These are phyloP conservation scores for Sylvilagus floridanus DNA, from an alignment of 2,797 vertebrate species.

Conservation along the genomic window DNA sequence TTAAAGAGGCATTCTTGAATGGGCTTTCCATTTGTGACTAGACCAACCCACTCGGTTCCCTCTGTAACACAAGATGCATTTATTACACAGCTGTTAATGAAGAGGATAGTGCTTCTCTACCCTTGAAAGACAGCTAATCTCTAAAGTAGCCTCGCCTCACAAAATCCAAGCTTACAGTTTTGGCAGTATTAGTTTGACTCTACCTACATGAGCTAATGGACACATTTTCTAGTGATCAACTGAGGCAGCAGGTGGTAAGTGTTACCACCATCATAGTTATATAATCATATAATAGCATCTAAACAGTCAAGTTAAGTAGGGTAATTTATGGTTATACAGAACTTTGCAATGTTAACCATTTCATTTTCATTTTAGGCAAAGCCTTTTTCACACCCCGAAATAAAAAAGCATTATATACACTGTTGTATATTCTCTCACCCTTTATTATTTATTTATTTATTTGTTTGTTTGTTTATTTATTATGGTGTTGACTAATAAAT, in stretches of 20 bases:
- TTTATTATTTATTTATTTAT: background rate
- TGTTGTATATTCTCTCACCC: accelerated
- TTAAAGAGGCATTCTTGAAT: constrained; percentile 34
- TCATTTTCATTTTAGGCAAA: constrained; percentile 36
- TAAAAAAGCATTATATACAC: background rate
- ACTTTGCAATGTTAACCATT: background rate
- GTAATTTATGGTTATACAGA: background rate
- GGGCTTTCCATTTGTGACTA: constrained; percentile 37
- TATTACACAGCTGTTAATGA: background rate
- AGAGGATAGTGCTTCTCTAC: background rate
- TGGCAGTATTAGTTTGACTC: background rate
- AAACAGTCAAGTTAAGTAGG: background rate
- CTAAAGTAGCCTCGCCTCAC: background rate
- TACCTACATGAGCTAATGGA: background rate
- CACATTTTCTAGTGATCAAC: background rate
- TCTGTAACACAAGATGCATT: background rate
- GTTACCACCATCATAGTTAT: background rate
- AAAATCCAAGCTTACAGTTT: constrained; percentile 12
- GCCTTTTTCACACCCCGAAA: background rate
- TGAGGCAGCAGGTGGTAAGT: background rate
- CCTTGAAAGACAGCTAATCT: background rate
- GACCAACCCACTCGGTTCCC: background rate
- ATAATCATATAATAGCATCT: background rate
- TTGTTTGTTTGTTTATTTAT: background rate
- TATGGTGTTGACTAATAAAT: background rate